Conservation (phyloP, 2,113 vertebrate species). For the Lanius ludovicianus region DNA sequence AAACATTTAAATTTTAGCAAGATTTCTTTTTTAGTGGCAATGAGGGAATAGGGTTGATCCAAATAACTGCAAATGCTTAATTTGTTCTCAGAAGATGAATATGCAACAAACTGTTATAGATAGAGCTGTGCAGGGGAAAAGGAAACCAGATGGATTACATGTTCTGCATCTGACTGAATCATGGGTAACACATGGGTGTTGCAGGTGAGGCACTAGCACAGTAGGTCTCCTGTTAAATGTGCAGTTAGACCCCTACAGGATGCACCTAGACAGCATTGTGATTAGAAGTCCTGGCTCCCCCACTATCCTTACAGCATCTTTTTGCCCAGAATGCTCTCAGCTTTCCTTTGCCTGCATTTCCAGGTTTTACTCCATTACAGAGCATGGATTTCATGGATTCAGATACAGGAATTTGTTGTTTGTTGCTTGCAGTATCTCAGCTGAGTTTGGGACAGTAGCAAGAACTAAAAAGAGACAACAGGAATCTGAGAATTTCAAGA, state of each 20-base stretch:
- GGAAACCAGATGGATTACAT: background rate
- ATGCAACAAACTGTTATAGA: slow-evolving; percentile 7
- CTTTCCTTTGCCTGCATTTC: background rate
- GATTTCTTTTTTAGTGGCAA: background rate
- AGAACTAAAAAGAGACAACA: background rate
- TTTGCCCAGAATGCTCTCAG: background rate
- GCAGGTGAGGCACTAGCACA: background rate
- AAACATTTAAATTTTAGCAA: background rate
- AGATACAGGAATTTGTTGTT: background rate
- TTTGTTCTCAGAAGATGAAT: background rate
- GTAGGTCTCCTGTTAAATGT: background rate
- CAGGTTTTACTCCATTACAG: background rate
- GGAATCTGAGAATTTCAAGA: background rate
- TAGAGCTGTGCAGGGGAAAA: background rate
- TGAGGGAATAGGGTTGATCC: background rate
- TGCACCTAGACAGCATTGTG: background rate
- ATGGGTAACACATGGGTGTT: background rate
- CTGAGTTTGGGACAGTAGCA: background rate
- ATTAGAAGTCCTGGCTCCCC: background rate
- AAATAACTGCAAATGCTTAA: background rate
- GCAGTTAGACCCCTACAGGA: background rate
- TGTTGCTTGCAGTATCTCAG: background rate
- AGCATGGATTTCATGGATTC: background rate
- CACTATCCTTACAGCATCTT: background rate
- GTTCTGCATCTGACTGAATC: background rate